Conservation (phyloP, 23 tunicate species). For the Corella eumyota region DNA sequence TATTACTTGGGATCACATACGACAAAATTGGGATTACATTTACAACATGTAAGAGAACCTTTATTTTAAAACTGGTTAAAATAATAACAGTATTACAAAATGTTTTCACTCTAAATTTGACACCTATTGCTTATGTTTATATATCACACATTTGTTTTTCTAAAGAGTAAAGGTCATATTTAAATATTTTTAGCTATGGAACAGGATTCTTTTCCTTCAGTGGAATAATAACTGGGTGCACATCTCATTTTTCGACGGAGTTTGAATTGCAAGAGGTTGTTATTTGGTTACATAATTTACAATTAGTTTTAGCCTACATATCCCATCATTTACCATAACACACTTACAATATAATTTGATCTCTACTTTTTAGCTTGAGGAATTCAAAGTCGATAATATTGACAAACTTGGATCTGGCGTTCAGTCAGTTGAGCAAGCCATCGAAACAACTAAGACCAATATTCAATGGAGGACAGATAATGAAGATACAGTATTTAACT, state of each 20-base stretch:
- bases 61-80: background rate
- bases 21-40: conserved; percentile 31
- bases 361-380: too few relatives aligned
- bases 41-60: conserved; percentile 32
- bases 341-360: too few relatives aligned
- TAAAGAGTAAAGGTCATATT: too few relatives aligned
- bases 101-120: too few relatives aligned
- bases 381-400: too few relatives aligned
- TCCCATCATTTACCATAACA: too few relatives aligned
- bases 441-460: background rate
- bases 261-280: conserved; percentile 48
- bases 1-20: conserved; percentile 36
- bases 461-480: background rate
- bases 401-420: background rate
- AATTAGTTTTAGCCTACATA: too few relatives aligned
- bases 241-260: conserved; percentile 60
- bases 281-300: too few relatives aligned
- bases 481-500: background rate
- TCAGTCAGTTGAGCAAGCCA: background rate
- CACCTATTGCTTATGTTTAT: too few relatives aligned
- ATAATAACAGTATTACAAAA: too few relatives aligned
- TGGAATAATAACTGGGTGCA: conserved; percentile 32
- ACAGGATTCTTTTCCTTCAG: conserved; percentile 37
- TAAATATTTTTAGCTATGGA: conserved; percentile 29
- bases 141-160: too few relatives aligned